Base-by-base conservation (phyloP, 2,888 invertebrate genomes). In the Leuctra nigra region DNA sequence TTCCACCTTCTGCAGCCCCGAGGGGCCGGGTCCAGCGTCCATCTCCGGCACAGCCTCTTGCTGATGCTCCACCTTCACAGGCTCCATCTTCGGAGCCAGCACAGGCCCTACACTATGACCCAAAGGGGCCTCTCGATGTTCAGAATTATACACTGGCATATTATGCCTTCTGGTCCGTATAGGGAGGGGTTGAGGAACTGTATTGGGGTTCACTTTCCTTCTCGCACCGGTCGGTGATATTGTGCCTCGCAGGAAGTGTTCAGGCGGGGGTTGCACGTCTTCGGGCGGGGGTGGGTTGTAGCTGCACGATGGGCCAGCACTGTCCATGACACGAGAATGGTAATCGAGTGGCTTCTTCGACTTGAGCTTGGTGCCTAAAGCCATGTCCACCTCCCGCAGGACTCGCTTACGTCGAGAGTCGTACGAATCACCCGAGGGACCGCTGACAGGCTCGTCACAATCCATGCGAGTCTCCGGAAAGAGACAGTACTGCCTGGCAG, bases 321-420 rank as follows among this genome's bases (percentile, higher is more conserved):
- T 53, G n/a, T 53, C 53, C 11, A 23, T 36, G n/a, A 36, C 35
- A n/a, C 53, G 38, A 7, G 52, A 35, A 20, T 56, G 56, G 20
- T 41, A 41, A 16, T 56, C 59, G 24, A 59, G 55, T n/a, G n/a
- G n/a, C 23, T 59, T 59, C 41, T 59, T 61, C n/a, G 59, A 52
- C 36, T 59, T 62, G 4, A 62, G 50, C 53, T 60, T 60, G 9
- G 57, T 57, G 2, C 59, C 23, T 6, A 56, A 36, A 2, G 57
- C 47, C n/a, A 58, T 41, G n/a, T 59, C 62, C 18, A 47, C 57
- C 24, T 60, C 62, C 1, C 56, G 56, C 7, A 60, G 50, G 6
- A 58, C 59, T 22, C 62, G 50, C 46, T 62, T 62, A 7, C 61
- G 60, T 25, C 61, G 53, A 7, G 59, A 58, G 29, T 61, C 61